A percentile compares a stretch with the other conserved stretches of the same genome.
Evolutionary conservation across 2,113 vertebrate species (phyloP).

Genomic region (Heliornis fulica): DNA sequence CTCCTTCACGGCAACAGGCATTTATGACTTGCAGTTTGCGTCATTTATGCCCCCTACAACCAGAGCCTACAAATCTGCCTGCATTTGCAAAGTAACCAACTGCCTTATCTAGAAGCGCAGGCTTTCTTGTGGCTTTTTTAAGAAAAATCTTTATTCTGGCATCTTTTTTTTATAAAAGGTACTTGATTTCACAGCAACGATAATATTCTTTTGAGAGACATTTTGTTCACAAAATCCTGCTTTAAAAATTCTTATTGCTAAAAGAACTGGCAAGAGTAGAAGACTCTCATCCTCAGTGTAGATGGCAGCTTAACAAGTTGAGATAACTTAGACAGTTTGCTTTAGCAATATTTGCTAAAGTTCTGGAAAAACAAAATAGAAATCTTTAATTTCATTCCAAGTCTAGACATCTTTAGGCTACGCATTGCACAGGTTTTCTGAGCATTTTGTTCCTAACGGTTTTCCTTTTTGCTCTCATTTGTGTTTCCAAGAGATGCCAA

Average conservation of each 20-base stretch:
- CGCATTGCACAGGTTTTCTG: not conserved
- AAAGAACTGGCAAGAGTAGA: not conserved
- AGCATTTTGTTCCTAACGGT: not conserved
- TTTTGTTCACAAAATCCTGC: not conserved
- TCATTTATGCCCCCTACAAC: constrained; percentile 35
- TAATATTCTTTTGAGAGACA: not conserved
- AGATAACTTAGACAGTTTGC: not conserved
- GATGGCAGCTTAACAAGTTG: not conserved
- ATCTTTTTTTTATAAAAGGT: not conserved
- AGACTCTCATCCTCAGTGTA: not conserved
- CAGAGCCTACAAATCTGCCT: constrained; percentile 20
- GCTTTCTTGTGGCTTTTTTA: not conserved
- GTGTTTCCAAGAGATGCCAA: not conserved
- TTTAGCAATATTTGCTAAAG: not conserved
- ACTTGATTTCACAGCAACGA: not conserved
- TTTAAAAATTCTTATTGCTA: not conserved
- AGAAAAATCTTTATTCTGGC: not conserved
- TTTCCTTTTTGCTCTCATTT: not conserved
- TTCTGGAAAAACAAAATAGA: not conserved
- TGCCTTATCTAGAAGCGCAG: not conserved
- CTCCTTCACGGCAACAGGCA: constrained; percentile 12
- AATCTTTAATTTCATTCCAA: not conserved
- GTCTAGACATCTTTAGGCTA: not conserved
- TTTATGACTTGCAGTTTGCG: constrained; percentile 26
- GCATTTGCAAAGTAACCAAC: not conserved